Evolutionary conservation across 2,797 vertebrate species (phyloP), one percentile per base, ranked within the genome.

Genomic region (Pangasius djambal): DNA sequence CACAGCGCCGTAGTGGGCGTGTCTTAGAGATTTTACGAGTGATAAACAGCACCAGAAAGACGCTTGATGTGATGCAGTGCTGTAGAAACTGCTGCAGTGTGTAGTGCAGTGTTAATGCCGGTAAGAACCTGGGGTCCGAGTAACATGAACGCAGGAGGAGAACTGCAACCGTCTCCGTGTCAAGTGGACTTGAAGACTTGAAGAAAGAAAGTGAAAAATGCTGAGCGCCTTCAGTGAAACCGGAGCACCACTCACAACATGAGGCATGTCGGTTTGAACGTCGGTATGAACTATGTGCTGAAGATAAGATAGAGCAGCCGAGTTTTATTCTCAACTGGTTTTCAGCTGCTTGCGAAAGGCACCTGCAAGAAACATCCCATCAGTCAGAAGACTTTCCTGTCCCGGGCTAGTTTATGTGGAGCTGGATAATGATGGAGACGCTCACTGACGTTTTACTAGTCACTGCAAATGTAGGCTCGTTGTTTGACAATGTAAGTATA

Each of bases 401-500:
- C 83, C 65, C 55, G 91, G 90, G 89, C 91, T 34, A 82, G 10
- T 70, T 86, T 85, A 83, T 10, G 78, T 87, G 90, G 88, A 89
- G 88, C 89, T 75, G 83, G 77, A 82, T 13, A 94, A 92, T 93
- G 65, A 97, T 97, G 97, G 96, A 95, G 89, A 93, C 89, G 10
- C 59, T 90, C 93, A 93, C 94, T 10, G 95, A 95, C 63, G 94
- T 96, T 86, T 94, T 97, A 89, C 95, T 97, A 1, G 95, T 97
- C 89, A 97, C 97, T 18, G 97, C 97, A 0, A 97, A 97, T 34
- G 96, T 97, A 74, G 97, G 97, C 16, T 97, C 97, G 0, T 94
- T 97, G 78, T 97, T 97, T 90, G 96, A 97, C 88, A 95, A 97
- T 37, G 97, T 97, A 90, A 97, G 97, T 96, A 90, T 15, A 4